These are phyloP conservation scores for Frankliniella fusca DNA, from an alignment of 2,888 invertebrate species.

Conservation along the genomic window DNA sequence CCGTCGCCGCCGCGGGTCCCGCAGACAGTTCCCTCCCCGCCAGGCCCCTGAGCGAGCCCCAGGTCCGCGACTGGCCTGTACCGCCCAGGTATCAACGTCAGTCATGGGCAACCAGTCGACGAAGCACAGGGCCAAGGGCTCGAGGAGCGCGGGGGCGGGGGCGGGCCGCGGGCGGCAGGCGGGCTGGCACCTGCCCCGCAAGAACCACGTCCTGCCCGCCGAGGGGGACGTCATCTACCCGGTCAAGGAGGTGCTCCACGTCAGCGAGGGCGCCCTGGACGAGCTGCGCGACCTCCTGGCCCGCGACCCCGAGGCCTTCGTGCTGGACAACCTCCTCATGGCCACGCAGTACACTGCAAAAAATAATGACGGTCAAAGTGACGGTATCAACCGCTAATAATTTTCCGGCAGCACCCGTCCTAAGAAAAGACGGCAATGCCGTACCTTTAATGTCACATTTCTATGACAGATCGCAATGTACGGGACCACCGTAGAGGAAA, in stretches of 20 bases:
- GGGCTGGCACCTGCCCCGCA: background rate
- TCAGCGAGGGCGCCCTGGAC: constrained; percentile 49
- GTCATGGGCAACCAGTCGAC: background rate
- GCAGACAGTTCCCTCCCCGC: too few species aligned
- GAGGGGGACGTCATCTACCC: background rate
- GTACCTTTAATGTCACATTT: too few species aligned
- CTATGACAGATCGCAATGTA: too few species aligned
- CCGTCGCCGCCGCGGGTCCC: background rate
- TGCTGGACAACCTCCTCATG: constrained; percentile 71
- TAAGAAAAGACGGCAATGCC: too few species aligned
- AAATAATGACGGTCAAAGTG: too few species aligned
- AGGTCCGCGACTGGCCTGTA: too few species aligned
- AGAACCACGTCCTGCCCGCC: background rate
- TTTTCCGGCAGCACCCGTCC: too few species aligned
- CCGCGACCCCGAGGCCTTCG: constrained; percentile 62
- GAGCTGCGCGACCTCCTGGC: constrained; percentile 58
- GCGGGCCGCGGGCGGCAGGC: background rate
- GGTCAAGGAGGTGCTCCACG: constrained; percentile 7
- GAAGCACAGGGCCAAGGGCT: background rate
- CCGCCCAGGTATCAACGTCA: background rate
- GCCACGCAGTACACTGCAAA: too few species aligned
- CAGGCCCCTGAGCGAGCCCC: too few species aligned
- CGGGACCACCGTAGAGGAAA: too few species aligned
- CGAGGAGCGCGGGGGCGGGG: too few species aligned
- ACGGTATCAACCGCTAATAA: too few species aligned